These are phyloP conservation scores for Bursaphelenchus okinawaensis DNA, from an alignment of 2,888 invertebrate species.

Conservation along the genomic window DNA sequence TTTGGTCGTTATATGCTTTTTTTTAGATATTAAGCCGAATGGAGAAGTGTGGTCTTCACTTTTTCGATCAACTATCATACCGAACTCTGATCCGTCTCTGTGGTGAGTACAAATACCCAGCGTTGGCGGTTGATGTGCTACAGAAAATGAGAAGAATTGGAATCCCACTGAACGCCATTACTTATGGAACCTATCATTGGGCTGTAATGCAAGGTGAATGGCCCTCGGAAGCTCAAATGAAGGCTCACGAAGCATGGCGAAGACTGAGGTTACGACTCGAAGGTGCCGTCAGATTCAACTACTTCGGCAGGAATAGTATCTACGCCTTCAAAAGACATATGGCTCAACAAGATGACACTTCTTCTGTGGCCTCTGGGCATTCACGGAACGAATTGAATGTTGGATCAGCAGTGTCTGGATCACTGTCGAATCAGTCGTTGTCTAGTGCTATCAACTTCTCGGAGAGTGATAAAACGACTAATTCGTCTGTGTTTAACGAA, in stretches of 20 bases:
- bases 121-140: slow-evolving; percentile 77
- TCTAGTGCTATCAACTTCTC: too few relatives aligned
- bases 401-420: background rate
- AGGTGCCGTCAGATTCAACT: slow-evolving; percentile 15
- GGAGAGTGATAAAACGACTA: too few relatives aligned
- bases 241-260: slow-evolving; percentile 40
- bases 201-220: slow-evolving; percentile 71
- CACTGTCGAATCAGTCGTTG: background rate
- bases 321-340: background rate
- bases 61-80: slow-evolving; percentile 71
- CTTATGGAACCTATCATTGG: slow-evolving; percentile 80
- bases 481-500: background rate
- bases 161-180: slow-evolving; percentile 91
- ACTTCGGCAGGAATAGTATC: background rate
- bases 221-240: slow-evolving; percentile 37
- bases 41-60: slow-evolving; percentile 71
- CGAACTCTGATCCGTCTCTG: slow-evolving; percentile 97
- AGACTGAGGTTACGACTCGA: slow-evolving; percentile 31
- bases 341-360: background rate
- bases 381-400: background rate
- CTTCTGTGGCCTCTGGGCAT: background rate
- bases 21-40: slow-evolving; percentile 71
- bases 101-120: slow-evolving; percentile 80
- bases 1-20: background rate
- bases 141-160: slow-evolving; percentile 82